These are phyloP conservation scores for Limanda limanda DNA, from an alignment of 2,113 vertebrate species.

Conservation along the genomic window DNA sequence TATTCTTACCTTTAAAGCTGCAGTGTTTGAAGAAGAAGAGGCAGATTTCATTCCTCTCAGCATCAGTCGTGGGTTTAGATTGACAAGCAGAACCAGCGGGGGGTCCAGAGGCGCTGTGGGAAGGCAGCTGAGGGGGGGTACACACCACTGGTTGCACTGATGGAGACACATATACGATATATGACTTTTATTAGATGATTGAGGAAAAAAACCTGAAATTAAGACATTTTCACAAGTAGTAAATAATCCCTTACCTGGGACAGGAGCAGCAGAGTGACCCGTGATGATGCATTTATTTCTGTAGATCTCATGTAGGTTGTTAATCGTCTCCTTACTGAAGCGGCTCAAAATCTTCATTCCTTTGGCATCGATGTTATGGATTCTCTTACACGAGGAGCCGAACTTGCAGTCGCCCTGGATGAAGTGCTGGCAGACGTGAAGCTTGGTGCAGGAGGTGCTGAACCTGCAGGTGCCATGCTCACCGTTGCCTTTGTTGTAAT, in stretches of 20 bases:
- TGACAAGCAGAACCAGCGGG: background rate
- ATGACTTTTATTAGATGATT: background rate
- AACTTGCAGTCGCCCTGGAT: slow-evolving; percentile 78
- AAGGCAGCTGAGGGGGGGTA: background rate
- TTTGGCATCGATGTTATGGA: slow-evolving; percentile 56
- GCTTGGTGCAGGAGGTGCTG: slow-evolving; percentile 69
- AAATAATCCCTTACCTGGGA: slow-evolving; percentile 17
- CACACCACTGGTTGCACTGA: slow-evolving; percentile 31
- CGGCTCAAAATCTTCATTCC: slow-evolving; percentile 61
- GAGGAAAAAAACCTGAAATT: too few species aligned
- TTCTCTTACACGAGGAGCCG: slow-evolving; percentile 70
- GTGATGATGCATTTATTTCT: slow-evolving; percentile 75
- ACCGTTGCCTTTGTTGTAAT: slow-evolving; percentile 82
- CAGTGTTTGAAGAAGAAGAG: slow-evolving; percentile 87
- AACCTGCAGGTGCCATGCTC: slow-evolving; percentile 76
- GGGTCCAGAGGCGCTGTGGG: background rate
- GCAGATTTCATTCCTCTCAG: slow-evolving; percentile 88
- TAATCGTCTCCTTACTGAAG: slow-evolving; percentile 63
- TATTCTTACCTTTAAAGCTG: slow-evolving; percentile 87
- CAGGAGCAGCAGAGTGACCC: background rate
- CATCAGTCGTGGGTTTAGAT: slow-evolving; percentile 52
- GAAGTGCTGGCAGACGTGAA: slow-evolving; percentile 81
- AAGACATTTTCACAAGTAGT: background rate
- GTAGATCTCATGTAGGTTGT: slow-evolving; percentile 71
- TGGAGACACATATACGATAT: background rate